Conservation (phyloP, 2,113 vertebrate species). For the Chrysemys picta region DNA sequence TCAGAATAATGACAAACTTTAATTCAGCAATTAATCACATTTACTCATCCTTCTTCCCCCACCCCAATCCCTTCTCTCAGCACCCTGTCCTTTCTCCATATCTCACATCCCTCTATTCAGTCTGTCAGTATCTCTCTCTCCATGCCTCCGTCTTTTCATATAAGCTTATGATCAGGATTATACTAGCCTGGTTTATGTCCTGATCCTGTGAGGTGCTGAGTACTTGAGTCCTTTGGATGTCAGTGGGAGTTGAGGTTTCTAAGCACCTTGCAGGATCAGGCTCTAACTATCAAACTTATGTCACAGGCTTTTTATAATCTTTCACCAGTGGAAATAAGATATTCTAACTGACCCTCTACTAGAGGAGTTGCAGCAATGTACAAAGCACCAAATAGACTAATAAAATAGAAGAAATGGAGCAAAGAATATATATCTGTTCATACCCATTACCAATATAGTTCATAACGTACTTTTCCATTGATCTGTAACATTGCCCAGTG, state of each 20-base stretch:
- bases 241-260: neutral
- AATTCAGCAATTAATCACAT: conserved; percentile 1
- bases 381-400: neutral
- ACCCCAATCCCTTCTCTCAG: neutral
- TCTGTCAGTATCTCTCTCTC: neutral
- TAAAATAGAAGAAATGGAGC: neutral
- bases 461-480: neutral
- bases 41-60: neutral
- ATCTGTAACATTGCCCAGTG: neutral
- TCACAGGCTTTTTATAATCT: neutral
- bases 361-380: neutral
- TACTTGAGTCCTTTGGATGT: neutral
- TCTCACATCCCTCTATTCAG: neutral
- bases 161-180: neutral
- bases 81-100: neutral
- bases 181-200: neutral
- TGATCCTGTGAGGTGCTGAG: neutral
- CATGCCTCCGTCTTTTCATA: neutral
- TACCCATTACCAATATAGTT: neutral
- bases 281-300: neutral
- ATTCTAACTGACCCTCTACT: neutral
- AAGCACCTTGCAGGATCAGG: neutral
- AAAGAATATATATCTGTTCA: neutral
- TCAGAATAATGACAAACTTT: neutral
- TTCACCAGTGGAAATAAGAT: neutral